These are phyloP conservation scores for Ficedula albicollis DNA, from an alignment of 2,797 vertebrate genomes.

Conservation along the genomic window DNA sequence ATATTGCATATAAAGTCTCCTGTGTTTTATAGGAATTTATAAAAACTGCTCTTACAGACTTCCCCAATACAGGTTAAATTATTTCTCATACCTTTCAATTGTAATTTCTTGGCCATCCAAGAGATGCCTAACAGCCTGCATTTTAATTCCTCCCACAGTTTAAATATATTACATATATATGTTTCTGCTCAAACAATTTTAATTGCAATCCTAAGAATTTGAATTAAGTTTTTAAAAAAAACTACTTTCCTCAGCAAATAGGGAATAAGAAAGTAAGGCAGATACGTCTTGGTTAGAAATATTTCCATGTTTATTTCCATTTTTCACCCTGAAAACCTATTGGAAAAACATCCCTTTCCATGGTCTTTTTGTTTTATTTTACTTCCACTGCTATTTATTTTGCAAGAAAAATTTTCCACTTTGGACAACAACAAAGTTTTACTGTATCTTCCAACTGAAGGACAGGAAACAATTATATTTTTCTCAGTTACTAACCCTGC, in stretches of 20 bases:
- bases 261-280: background rate
- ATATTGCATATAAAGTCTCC: background rate
- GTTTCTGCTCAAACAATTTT: background rate
- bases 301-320: background rate
- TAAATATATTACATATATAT: background rate
- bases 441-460: background rate
- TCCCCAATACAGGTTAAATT: background rate
- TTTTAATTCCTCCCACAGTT: background rate
- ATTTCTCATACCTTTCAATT: background rate
- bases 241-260: background rate
- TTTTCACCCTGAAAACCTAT: background rate
- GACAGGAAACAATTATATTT: background rate
- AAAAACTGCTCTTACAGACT: background rate
- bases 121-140: background rate
- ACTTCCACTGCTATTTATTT: background rate
- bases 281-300: background rate
- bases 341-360: background rate
- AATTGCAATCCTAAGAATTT: background rate
- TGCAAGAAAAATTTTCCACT: background rate
- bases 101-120: background rate
- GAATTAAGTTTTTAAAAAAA: background rate
- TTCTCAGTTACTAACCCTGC: background rate
- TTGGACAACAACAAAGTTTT: background rate
- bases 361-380: background rate
- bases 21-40: background rate